Conservation (phyloP, 2,888 invertebrate species). For the Monochamus alternatus region DNA sequence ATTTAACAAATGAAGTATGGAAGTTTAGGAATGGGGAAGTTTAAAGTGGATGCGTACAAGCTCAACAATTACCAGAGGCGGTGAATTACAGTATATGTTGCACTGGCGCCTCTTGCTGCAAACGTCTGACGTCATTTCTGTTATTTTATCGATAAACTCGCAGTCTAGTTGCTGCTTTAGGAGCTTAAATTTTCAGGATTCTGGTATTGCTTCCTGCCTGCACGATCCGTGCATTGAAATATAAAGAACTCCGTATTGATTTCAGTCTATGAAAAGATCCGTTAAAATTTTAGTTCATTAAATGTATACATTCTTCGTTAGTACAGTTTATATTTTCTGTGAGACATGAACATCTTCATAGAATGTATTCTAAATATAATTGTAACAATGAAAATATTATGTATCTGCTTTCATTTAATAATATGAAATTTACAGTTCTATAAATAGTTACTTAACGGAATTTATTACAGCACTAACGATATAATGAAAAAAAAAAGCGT, state of each 20-base stretch:
- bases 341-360: no score
- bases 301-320: not conserved
- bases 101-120: conserved; percentile 40
- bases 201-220: conserved; percentile 10
- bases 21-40: conserved; percentile 13
- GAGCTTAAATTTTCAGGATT: conserved; percentile 17
- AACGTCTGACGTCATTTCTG: conserved; percentile 41
- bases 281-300: not conserved
- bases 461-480: no score
- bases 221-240: not conserved
- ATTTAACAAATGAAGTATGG: conserved; percentile 25
- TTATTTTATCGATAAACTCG: conserved; percentile 42
- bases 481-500: no score
- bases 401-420: no score
- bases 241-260: conserved; percentile 1
- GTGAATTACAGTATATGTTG: conserved; percentile 27
- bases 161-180: conserved; percentile 14
- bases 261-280: not conserved
- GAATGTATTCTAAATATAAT: no score
- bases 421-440: no score
- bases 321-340: no score
- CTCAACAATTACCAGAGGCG: conserved; percentile 9
- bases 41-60: conserved; percentile 15
- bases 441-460: no score
- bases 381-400: no score